These are phyloP conservation scores for Pachycephus smyrnensis DNA, from an alignment of 2,888 invertebrate species.

Conservation along the genomic window DNA sequence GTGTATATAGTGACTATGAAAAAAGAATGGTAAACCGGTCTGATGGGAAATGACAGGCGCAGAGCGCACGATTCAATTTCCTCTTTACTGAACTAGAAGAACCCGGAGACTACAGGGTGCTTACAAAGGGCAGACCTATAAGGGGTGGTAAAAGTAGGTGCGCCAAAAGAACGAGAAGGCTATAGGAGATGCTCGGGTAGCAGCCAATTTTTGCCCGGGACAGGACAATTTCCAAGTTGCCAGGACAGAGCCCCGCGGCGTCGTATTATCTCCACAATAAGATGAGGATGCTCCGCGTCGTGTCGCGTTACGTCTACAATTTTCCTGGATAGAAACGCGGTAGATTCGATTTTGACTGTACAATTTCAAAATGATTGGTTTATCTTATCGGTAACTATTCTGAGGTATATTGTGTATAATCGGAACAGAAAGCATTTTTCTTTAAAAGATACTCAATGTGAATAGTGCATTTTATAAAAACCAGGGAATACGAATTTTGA, in stretches of 20 bases:
- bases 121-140: neutral
- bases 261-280: constrained; percentile 23
- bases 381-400: neutral
- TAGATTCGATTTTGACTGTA: constrained; percentile 22
- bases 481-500: neutral
- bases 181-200: constrained; percentile 11
- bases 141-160: neutral
- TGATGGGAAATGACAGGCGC: neutral
- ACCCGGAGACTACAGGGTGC: neutral
- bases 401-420: neutral
- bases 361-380: neutral
- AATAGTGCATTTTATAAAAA: neutral
- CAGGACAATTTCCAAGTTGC: constrained; percentile 41
- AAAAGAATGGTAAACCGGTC: neutral
- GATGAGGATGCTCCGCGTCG: neutral
- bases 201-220: constrained; percentile 40
- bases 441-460: neutral
- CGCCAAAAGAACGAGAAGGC: neutral
- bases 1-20: neutral
- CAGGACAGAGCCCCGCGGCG: constrained; percentile 28
- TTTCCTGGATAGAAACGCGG: constrained; percentile 13
- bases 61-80: constrained; percentile 27
- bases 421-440: neutral
- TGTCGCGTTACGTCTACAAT: neutral
- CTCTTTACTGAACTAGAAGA: constrained; percentile 10